Conservation (phyloP, 2,113 vertebrate species). For the Apaloderma vittatum region DNA sequence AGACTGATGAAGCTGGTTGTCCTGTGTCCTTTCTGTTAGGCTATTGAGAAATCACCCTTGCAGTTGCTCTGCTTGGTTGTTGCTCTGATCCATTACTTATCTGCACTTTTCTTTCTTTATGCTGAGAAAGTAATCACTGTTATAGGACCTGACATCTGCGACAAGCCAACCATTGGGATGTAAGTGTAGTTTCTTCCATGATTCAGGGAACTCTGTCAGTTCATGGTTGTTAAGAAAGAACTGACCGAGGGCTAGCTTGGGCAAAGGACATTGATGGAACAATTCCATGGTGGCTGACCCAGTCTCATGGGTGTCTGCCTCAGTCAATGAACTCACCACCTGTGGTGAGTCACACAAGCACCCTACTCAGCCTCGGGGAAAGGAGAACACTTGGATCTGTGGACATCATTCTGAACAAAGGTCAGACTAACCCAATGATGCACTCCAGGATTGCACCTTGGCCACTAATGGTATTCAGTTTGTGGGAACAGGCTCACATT, state of each 20-base stretch:
- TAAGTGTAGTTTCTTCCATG: not conserved
- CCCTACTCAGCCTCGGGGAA: not conserved
- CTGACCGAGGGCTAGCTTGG: fast-evolving
- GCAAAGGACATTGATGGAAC: not conserved
- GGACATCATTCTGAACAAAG: not conserved
- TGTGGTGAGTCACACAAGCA: fast-evolving
- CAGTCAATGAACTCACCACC: not conserved
- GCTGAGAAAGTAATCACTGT: not conserved
- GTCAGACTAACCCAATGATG: not conserved
- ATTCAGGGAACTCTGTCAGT: not conserved
- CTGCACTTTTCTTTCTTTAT: not conserved
- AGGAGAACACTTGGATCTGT: not conserved
- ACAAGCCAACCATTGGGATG: not conserved
- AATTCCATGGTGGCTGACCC: not conserved
- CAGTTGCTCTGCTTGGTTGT: not conserved
- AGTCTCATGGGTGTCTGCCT: not conserved
- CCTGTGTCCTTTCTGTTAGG: not conserved
- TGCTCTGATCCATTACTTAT: not conserved
- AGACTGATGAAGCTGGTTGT: not conserved
- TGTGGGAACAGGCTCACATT: not conserved
- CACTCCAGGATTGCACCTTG: not conserved
- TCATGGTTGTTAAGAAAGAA: not conserved
- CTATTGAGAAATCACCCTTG: not conserved
- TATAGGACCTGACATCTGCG: not conserved
- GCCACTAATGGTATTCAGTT: not conserved